A percentile compares a stretch with the other conserved stretches of the same genome.
These are phyloP conservation scores for Theocolax elegans DNA, from an alignment of 1,140 invertebrate genomes.

Conservation along the genomic window DNA sequence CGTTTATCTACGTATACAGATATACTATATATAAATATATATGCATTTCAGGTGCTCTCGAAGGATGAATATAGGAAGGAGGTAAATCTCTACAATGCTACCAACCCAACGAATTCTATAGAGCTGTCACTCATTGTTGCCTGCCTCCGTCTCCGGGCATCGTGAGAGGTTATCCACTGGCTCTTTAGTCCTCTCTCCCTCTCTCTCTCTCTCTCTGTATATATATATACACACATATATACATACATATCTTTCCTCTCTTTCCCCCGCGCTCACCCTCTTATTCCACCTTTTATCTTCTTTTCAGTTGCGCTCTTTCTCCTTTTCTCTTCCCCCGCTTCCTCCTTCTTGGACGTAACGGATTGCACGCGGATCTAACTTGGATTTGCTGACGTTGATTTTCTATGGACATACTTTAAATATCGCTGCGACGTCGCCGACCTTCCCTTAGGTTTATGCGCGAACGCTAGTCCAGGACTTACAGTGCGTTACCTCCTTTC, in stretches of 20 bases:
- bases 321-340: constrained; percentile 38
- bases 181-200: no score
- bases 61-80: constrained; percentile 43
- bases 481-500: neutral
- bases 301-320: constrained; percentile 1
- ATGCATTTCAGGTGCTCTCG: neutral
- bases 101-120: constrained; percentile 62
- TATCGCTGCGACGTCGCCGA: constrained; percentile 32
- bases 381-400: constrained; percentile 49
- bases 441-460: neutral
- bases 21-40: neutral
- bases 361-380: constrained; percentile 41
- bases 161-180: constrained; percentile 47
- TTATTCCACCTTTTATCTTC: neutral
- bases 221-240: no score
- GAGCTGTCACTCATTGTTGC: constrained; percentile 62
- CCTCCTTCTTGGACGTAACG: constrained; percentile 45
- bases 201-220: no score
- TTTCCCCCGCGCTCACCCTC: neutral
- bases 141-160: constrained; percentile 43
- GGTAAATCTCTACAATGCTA: constrained; percentile 59
- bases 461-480: neutral
- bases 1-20: no score
- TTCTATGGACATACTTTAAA: constrained; percentile 50
- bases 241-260: no score